Conservation (phyloP, 2,888 invertebrate species). For the Prosopocoilus inquinatus region DNA sequence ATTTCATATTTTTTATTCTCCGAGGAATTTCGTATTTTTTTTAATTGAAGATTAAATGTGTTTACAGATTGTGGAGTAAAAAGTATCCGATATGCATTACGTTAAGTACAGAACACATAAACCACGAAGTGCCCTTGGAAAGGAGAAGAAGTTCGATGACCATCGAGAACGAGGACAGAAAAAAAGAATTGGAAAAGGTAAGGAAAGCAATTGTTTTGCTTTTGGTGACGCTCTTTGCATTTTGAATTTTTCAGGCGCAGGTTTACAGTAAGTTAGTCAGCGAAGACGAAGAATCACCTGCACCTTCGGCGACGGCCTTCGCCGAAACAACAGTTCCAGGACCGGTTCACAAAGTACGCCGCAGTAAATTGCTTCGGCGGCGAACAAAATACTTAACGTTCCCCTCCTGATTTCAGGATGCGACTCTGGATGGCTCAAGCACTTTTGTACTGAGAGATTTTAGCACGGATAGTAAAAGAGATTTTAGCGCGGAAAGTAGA, state of each 20-base stretch:
- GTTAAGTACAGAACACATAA: constrained; percentile 52
- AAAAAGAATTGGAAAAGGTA: constrained; percentile 19
- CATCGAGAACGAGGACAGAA: constrained; percentile 52
- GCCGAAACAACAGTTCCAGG: too few species aligned
- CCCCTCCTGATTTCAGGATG: too few species aligned
- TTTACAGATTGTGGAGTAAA: constrained; percentile 78
- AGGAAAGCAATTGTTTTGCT: background rate
- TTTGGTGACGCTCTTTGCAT: background rate
- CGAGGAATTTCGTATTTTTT: background rate
- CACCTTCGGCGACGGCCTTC: background rate
- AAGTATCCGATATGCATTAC: constrained; percentile 87
- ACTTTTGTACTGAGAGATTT: background rate
- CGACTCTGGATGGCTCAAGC: too few species aligned
- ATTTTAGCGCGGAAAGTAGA: background rate
- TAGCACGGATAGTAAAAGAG: background rate
- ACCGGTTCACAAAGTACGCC: too few species aligned
- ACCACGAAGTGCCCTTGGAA: constrained; percentile 32
- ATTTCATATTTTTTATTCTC: too few species aligned
- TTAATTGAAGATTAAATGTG: background rate
- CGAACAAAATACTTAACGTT: too few species aligned
- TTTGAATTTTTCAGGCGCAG: background rate
- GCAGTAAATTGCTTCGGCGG: too few species aligned
- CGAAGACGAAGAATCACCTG: background rate
- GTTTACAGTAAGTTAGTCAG: background rate
- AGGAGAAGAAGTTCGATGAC: constrained; percentile 11